Evolutionary conservation across 2,888 invertebrate species (phyloP), one percentile per base, ranked within the genome.

Genomic region (Buathra laborator): DNA sequence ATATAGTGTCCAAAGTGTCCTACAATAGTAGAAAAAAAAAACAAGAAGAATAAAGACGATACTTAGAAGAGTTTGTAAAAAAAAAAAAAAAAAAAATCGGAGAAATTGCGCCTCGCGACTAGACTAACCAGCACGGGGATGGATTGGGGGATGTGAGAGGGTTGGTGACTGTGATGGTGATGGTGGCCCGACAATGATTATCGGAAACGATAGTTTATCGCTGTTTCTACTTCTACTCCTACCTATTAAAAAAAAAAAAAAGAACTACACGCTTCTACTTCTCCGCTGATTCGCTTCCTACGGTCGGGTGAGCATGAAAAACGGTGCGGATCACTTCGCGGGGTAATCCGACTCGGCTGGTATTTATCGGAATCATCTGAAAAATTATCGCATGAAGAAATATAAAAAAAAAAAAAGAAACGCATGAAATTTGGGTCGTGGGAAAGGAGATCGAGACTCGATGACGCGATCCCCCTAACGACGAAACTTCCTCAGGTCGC

Each of bases 401-500:
- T 14, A 14, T 10, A 51, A 56, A 56, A 59, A 32, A 14, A 32
- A 32, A 62, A 32, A 62, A 29, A n/a, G 14, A 62, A 32, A 24
- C n/a, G 62, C 62, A 62, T 62, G 62, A 7, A n/a, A 24, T 53
- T 32, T 37, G 37, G 37, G 37, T 37, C 37, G 9, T 37, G 37
- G 37, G 9, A 37, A 37, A 37, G 37, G 9, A 37, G 9, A 7
- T 37, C 37, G 37, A 37, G 37, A 9, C 37, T 37, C 37, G 37
- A 37, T 9, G 37, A 37, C 9, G 1, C 37, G 6, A 37, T 37
- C 37, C 6, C 37, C 44, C 51, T 53, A 70, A 53, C 56, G 71
- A 56, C 37, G 43, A 16, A 80, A 59, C 81, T 88, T 88, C 84
- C 84, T 86, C 87, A 93, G 94, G 92, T 93, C 84, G 90, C 93